Evolutionary conservation across 64 coral and sea anemone species (phyloP), one percentile per base, ranked within the genome.

Genomic region (Hydrozoanthus tunicans): DNA sequence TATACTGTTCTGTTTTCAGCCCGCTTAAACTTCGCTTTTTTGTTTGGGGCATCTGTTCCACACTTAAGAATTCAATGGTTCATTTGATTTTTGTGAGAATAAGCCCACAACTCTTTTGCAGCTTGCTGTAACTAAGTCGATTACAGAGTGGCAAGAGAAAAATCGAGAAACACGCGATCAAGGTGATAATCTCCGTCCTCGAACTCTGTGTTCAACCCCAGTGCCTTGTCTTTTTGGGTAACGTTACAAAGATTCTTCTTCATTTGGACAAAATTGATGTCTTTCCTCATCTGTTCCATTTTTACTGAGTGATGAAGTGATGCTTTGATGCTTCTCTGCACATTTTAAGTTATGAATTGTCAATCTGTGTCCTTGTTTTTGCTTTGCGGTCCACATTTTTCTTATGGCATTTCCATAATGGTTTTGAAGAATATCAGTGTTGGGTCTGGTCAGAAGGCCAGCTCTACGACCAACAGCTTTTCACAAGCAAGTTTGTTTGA

Each of bases 271-370:
- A 15, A 75, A 75, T 51, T 75, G 6, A 17, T 74, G 71, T 75
- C 71, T 75, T 75, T 75, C 23, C 23, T 75, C 71, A 32, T 5
- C 1, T 5, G 13, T 77, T 77, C 73, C 4, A 77, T 7, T 53
- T 77, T 79, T 9, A 79, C 77, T 20, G 77, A 59, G 59, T 79
- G 77, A 58, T 79, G 59, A 79, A 79, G 77, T 59, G 77, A 79
- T 59, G 77, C 56, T 79, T 79, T 79, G 54, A 79, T 79, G 57
- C 17, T 14, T 5, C 5, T 15, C 57, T 78, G 76, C 76, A 78
- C 56, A 56, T 57, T 78, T 56, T 78, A 3, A 78, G 4, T 78
- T 4, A 55, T 53, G 2, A 43, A 56, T 6, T 78, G 76, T 78
- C 76, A 56, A 78, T 78, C 9, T 15, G 13, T 3, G 23, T 53